Conservation (phyloP, 1,140 invertebrate genomes). For the Plectrocnemia conspersa region DNA sequence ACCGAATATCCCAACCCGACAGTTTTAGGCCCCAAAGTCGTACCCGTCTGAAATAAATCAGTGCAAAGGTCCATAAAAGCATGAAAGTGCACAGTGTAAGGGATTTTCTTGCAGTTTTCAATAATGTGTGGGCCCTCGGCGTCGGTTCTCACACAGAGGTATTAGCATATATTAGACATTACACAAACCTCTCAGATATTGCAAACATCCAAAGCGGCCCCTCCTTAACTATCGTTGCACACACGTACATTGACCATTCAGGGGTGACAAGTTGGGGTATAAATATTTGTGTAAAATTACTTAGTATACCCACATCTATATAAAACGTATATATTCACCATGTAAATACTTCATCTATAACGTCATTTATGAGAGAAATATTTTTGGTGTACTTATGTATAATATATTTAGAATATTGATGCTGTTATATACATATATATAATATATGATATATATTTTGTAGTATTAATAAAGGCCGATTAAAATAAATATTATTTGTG, state of each 20-base stretch:
- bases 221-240: conserved; percentile 12
- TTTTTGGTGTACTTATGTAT: background rate
- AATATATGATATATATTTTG: background rate
- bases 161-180: conserved; percentile 37
- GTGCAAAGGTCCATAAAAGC: too few relatives aligned
- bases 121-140: conserved; percentile 18
- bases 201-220: conserved; percentile 27
- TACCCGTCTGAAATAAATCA: too few relatives aligned
- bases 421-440: background rate
- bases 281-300: background rate
- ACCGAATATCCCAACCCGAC: too few relatives aligned
- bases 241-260: background rate
- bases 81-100: too few relatives aligned
- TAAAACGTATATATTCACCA: too few relatives aligned
- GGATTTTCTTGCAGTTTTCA: too few relatives aligned
- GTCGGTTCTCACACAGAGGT: conserved; percentile 13
- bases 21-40: too few relatives aligned
- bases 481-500: too few relatives aligned
- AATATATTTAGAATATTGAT: background rate
- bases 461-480: background rate
- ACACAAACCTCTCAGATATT: conserved; percentile 32
- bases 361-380: too few relatives aligned
- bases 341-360: too few relatives aligned
- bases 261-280: background rate
- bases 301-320: background rate